phyloP scores from a whole-genome alignment of 1,140 invertebrate species.

The Hycleus cichorii region DNA sequence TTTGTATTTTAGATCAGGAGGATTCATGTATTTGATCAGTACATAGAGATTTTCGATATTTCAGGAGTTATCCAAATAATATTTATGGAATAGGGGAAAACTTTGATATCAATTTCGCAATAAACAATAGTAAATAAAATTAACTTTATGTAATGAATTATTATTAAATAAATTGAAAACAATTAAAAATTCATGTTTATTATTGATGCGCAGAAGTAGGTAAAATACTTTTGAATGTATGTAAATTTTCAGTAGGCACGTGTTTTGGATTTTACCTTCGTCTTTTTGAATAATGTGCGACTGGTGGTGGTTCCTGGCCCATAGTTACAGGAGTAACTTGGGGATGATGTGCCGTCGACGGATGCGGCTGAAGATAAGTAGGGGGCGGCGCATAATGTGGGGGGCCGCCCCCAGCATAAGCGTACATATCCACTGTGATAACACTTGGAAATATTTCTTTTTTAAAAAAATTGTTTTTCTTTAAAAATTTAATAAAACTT shows the following conservation, averaged over 20 bases:
- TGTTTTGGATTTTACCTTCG: conserved; percentile 37
- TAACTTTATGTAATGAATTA: too few species aligned
- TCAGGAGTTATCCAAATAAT: too few species aligned
- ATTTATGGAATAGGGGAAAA: too few species aligned
- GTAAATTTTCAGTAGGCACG: not conserved
- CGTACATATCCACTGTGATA: conserved; percentile 39
- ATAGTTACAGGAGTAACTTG: conserved; percentile 35
- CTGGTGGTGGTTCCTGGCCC: conserved; percentile 38
- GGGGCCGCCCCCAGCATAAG: conserved; percentile 48
- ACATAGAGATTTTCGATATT: too few species aligned
- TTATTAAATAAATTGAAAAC: not conserved
- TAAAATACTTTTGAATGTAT: not conserved
- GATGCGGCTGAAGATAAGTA: conserved; percentile 42
- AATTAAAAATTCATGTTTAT: conserved; percentile 22
- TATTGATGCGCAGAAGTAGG: not conserved
- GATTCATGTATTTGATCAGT: too few species aligned
- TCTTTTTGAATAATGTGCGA: conserved; percentile 46
- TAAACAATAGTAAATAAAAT: too few species aligned
- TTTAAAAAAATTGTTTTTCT: not conserved
- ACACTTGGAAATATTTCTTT: not conserved
- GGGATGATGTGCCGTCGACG: conserved; percentile 39
- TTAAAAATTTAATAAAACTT: not conserved
- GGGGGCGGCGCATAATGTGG: conserved; percentile 49
- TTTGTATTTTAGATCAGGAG: too few species aligned
- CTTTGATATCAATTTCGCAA: too few species aligned